phyloP scores from a whole-genome alignment of 2,113 vertebrate genomes.

The Serilophus lunatus region DNA sequence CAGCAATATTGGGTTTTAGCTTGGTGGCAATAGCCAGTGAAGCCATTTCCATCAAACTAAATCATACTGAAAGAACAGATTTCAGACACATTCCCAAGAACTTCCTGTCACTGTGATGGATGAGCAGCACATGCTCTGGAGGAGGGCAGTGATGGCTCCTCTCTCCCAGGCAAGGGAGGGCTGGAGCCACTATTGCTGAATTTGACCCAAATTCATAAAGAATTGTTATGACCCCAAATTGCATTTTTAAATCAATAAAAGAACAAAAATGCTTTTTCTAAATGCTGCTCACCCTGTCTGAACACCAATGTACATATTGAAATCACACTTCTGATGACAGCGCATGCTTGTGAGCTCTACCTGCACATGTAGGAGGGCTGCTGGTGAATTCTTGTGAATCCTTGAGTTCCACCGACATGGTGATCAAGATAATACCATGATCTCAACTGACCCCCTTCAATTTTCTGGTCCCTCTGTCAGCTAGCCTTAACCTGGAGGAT shows the following conservation, averaged over 20 bases:
- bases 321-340: neutral
- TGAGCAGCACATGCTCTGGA: neutral
- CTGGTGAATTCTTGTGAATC: neutral
- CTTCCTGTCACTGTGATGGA: neutral
- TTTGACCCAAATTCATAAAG: neutral
- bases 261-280: neutral
- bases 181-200: neutral
- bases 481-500: neutral
- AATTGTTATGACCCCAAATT: neutral
- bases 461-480: neutral
- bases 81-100: neutral
- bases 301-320: fast-evolving
- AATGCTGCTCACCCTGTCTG: neutral
- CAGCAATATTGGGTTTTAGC: neutral
- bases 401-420: neutral
- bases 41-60: neutral
- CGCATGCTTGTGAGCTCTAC: neutral
- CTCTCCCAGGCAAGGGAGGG: neutral
- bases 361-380: neutral
- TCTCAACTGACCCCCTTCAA: neutral
- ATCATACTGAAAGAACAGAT: neutral
- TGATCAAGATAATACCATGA: neutral
- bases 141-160: neutral
- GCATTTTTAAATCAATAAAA: neutral
- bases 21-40: neutral